Evolutionary conservation across 2,888 invertebrate species (phyloP), one percentile per base, ranked within the genome.

Genomic region (Heliconius cydno): DNA sequence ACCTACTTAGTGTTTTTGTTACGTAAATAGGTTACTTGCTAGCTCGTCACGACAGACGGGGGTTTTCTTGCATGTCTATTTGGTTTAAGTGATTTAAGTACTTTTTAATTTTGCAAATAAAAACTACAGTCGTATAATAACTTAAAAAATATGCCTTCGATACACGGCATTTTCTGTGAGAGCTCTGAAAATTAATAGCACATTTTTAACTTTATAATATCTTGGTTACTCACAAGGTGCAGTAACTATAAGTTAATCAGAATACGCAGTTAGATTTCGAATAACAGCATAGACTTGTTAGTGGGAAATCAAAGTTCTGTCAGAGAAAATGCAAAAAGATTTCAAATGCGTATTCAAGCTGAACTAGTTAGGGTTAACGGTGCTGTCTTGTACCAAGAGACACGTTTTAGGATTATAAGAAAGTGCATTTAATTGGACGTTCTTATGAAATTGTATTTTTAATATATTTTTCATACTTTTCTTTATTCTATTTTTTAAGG

Each of bases 1-100:
- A 83, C 83, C 86, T 88, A 85, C 86, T 86, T 87, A 86, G 83
- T 83, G 84, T 83, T 82, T 85, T 85, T 86, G 85, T 85, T 85
- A 86, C 86, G 86, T 84, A 83, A 86, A 80, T 82, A 82, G 81
- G 63, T 34, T 34, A 34, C 7, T 34, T 34, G 34, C 76, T 79
- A 52, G 76, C 75, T 71, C 46, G 73, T 70, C 81, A 80, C 70
- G 78, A 76, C 68, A 67, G 71, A 78, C 78, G 60, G 66, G 74
- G 30, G 28, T 67, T 81, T 80, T 77, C 80, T 74, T 52, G 74
- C 67, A 82, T 81, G 81, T 82, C 84, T 83, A 82, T 82, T 83
- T 78, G 52, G 73, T 57, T 41, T 67, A 65, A 65, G 75, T 65
- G 63, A 28, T 28, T 28, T 28, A 28, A 28, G 28, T 28, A 28